Conservation (phyloP, 64 coral and sea anemone species). For the Platygyra sinensis region DNA sequence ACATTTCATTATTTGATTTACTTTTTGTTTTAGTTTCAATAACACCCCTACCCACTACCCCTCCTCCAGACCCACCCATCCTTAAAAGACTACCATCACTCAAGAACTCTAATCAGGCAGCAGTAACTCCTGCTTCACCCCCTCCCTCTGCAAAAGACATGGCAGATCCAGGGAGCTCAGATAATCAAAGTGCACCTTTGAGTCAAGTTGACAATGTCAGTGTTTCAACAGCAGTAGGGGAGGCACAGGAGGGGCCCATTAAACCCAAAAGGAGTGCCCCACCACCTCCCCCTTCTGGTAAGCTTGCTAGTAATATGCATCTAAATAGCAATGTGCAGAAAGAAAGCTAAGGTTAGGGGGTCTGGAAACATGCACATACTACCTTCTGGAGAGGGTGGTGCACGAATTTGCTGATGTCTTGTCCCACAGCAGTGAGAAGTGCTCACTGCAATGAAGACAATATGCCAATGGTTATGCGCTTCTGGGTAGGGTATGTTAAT, state of each 20-base stretch:
- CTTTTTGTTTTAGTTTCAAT: slow-evolving; percentile 40
- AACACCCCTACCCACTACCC: not conserved
- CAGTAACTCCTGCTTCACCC: slow-evolving; percentile 19
- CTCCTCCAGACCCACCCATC: slow-evolving; percentile 10
- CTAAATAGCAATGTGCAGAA: too few species aligned
- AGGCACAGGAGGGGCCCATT: not conserved
- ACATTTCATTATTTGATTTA: slow-evolving; percentile 29
- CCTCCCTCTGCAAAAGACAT: not conserved
- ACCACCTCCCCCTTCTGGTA: slow-evolving; percentile 61
- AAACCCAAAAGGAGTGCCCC: slow-evolving; percentile 65
- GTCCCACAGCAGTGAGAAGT: too few species aligned
- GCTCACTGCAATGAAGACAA: too few species aligned
- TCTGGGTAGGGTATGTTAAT: too few species aligned
- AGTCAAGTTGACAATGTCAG: not conserved
- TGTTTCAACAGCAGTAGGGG: not conserved
- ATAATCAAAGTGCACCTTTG: slow-evolving; percentile 9
- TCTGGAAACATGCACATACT: too few species aligned
- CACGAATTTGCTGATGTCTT: too few species aligned
- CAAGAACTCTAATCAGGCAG: slow-evolving; percentile 1
- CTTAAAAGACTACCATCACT: slow-evolving; percentile 5
- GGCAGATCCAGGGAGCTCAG: not conserved
- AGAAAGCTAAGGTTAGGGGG: too few species aligned
- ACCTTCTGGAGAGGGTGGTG: too few species aligned
- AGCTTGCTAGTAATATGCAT: not conserved
- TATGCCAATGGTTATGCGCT: too few species aligned